Evolutionary conservation across 2,888 invertebrate species (phyloP).

Genomic region (Sinhomidia bicolor): DNA sequence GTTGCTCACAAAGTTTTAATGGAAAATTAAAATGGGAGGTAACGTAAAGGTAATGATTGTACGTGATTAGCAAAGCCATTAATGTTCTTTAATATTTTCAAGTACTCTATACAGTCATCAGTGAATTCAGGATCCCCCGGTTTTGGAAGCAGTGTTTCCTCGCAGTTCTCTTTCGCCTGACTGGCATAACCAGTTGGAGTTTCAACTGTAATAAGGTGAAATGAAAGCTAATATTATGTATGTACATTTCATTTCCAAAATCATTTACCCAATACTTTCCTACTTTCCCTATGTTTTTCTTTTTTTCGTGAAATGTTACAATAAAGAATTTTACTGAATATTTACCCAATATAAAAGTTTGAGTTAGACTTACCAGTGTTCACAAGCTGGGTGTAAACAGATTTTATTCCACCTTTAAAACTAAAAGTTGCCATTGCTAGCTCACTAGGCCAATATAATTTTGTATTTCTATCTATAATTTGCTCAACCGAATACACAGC

Average conservation of each 20-base stretch:
- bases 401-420: conserved; percentile 74
- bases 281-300: background rate
- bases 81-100: conserved; percentile 71
- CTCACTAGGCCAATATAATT: conserved; percentile 77
- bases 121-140: conserved; percentile 72
- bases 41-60: conserved; percentile 6
- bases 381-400: conserved; percentile 76
- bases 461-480: conserved; percentile 65
- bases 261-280: background rate
- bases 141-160: conserved; percentile 73
- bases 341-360: background rate
- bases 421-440: conserved; percentile 77
- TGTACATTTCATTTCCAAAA: background rate
- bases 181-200: conserved; percentile 76
- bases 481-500: conserved; percentile 75
- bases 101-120: conserved; percentile 66
- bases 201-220: background rate
- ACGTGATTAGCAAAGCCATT: conserved; percentile 74
- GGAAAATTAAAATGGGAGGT: background rate
- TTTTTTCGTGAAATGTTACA: background rate
- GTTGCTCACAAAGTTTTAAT: background rate
- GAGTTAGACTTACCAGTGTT: conserved; percentile 76
- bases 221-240: background rate
- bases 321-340: background rate
- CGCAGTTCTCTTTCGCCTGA: conserved; percentile 74